Evolutionary conservation across 2,888 invertebrate genomes (phyloP).

Genomic region (Oxycera nigricornis): DNA sequence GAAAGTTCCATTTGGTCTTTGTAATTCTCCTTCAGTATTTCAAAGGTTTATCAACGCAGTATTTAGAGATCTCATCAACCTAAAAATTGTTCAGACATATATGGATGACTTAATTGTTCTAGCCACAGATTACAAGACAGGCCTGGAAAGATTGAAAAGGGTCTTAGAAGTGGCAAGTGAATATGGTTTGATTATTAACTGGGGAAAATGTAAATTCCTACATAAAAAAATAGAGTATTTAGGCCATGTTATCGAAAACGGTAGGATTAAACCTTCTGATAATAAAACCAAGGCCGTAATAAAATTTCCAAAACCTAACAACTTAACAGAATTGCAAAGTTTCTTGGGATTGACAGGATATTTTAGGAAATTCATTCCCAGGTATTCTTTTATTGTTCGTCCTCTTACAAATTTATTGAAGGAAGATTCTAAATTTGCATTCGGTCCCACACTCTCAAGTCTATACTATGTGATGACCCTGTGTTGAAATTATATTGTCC

Average conservation of each 20-base stretch:
- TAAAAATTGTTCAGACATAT: slow-evolving; percentile 46
- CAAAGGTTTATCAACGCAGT: slow-evolving; percentile 47
- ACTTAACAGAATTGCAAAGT: slow-evolving; percentile 38
- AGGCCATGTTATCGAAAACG: slow-evolving; percentile 27
- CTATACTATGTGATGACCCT: neutral
- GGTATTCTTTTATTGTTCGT: too few species aligned
- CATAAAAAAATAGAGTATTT: slow-evolving; percentile 40
- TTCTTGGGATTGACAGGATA: slow-evolving; percentile 47
- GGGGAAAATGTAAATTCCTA: slow-evolving; percentile 36
- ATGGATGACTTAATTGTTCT: slow-evolving; percentile 51
- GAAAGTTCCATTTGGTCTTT: slow-evolving; percentile 55
- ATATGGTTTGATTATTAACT: slow-evolving; percentile 37
- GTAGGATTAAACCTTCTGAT: slow-evolving; percentile 38
- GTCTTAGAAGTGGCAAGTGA: slow-evolving; percentile 38
- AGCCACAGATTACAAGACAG: too few species aligned
- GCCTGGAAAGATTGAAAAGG: too few species aligned
- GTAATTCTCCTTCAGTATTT: slow-evolving; percentile 50
- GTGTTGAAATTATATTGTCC: neutral
- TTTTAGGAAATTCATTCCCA: slow-evolving; percentile 44
- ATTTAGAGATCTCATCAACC: slow-evolving; percentile 38
- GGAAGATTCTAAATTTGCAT: neutral
- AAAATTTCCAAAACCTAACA: slow-evolving; percentile 43
- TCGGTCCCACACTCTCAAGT: neutral
- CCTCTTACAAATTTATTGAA: slow-evolving; percentile 3
- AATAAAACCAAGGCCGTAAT: slow-evolving; percentile 44